Base-by-base conservation (phyloP, 2,797 vertebrate species). In the Ptychobarbus kaznakovi region DNA sequence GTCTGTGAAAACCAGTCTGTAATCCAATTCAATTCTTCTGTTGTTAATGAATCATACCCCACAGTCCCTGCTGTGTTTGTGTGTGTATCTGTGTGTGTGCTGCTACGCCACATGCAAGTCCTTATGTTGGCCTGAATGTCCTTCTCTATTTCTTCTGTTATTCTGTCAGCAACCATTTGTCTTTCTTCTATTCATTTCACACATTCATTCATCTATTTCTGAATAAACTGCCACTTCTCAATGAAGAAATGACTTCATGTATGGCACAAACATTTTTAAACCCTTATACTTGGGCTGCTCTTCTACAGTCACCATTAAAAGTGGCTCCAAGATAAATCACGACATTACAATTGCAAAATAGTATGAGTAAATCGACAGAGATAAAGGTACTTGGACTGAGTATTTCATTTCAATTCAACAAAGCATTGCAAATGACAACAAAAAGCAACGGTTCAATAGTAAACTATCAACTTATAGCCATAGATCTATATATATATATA, bases 1-100 rank as follows among this genome's bases (percentile, higher is more conserved):
- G 42, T 66, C 69, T 81, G 20, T 49, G 68, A 53, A 80, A 65
- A 69, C 25, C 68, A 40, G 72, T 65, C 35, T 69, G 61, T 72
- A 58, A 82, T 61, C 85, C 80, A 82, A 28, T 78, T 82, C 63
- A 82, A 77, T 66, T 72, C 56, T 42, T 69, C 38, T 80, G 51
- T 70, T 46, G 63, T 76, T 69, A 73, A 80, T 65, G 69, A 79
- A 66, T 81, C 58, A 81, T 68, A 51, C 63, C 61, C 40, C 51
- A 63, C 81, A 35, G 49, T 46, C 38, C 32, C 69, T 70, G 40
- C 53, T 80, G 75, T 79, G 82, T 68, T 25, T 66, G 74, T 42
- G 44, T 53, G 40, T 72, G 40, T 44, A 6, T 58, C 11, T 44
- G 25, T 25, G 70, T 66, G 81, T 35, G 40, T 0, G 11, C 0